A percentile compares a stretch with the other conserved stretches of the same genome.
phyloP scores from a whole-genome alignment of 2,113 vertebrate species.

The Tachysurus vachellii region DNA sequence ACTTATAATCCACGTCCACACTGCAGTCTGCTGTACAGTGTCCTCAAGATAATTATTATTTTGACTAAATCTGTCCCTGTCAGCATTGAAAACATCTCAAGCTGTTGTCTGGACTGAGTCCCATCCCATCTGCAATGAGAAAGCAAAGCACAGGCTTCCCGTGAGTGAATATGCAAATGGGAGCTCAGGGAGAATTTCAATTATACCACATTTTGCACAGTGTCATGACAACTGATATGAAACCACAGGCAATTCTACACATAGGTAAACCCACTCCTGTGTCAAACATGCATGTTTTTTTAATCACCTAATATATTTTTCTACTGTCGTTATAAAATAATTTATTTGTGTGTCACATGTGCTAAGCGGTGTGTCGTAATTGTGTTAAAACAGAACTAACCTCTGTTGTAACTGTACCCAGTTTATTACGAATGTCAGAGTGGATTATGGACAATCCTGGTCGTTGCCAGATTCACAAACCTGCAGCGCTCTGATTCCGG shows the following conservation, averaged over 20 bases:
- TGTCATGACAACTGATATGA: slow-evolving; percentile 50
- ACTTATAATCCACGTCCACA: too few relatives aligned
- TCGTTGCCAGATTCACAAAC: slow-evolving; percentile 9
- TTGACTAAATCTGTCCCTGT: background rate
- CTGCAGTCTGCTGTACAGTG: background rate
- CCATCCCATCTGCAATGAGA: slow-evolving; percentile 75
- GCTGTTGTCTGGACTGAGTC: slow-evolving; percentile 49
- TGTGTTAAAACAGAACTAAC: background rate
- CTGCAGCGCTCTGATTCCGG: slow-evolving; percentile 29
- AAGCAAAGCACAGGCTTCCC: slow-evolving; percentile 20
- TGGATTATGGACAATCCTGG: background rate
- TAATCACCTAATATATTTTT: background rate
- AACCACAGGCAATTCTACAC: slow-evolving; percentile 8
- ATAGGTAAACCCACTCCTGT: background rate
- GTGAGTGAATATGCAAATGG: slow-evolving; percentile 49
- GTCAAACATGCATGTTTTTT: background rate
- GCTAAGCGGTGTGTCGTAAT: background rate
- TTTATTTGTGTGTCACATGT: background rate
- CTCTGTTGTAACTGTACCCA: background rate
- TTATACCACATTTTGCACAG: slow-evolving; percentile 50
- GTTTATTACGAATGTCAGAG: background rate
- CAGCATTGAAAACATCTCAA: background rate
- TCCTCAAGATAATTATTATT: background rate
- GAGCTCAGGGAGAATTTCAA: slow-evolving; percentile 44
- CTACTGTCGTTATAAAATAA: background rate